Conservation (phyloP, 2,888 invertebrate genomes). For the Cephus pygmeus region DNA sequence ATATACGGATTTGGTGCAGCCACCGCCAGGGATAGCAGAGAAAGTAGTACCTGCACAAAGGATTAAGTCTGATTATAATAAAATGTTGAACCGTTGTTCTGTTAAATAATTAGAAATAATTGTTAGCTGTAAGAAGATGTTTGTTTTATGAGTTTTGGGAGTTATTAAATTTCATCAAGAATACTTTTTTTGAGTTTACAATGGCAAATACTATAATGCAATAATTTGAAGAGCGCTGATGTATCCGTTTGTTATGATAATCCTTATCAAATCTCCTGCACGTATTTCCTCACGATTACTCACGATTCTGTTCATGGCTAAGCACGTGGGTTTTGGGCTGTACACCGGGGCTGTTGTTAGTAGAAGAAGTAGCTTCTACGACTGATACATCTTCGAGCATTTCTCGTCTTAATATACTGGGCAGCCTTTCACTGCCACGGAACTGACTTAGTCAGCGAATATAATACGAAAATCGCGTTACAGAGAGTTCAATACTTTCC, state of each 20-base stretch:
- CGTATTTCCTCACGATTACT: slow-evolving; percentile 36
- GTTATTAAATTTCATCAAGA: not conserved
- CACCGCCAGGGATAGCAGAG: slow-evolving; percentile 44
- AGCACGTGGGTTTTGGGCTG: slow-evolving; percentile 34
- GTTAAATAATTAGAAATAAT: slow-evolving; percentile 15
- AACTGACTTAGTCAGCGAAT: slow-evolving; percentile 46
- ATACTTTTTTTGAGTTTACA: not conserved
- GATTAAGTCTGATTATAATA: not conserved
- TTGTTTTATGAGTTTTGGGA: not conserved
- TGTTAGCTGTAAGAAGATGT: not conserved
- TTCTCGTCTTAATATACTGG: slow-evolving; percentile 62
- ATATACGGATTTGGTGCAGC: slow-evolving; percentile 45
- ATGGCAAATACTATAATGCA: not conserved
- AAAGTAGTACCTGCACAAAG: slow-evolving; percentile 45
- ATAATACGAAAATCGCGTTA: slow-evolving; percentile 33
- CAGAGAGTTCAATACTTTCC: slow-evolving; percentile 37
- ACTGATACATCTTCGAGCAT: slow-evolving; percentile 62
- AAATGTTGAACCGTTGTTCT: not conserved
- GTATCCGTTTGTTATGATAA: not conserved
- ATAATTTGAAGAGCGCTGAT: not conserved
- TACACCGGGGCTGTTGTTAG: slow-evolving; percentile 34
- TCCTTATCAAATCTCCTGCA: not conserved
- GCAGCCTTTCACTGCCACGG: slow-evolving; percentile 61
- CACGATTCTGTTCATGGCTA: slow-evolving; percentile 50
- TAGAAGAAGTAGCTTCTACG: slow-evolving; percentile 43